Evolutionary conservation across 2,888 invertebrate species (phyloP).

Genomic region (Conomelus anceps): DNA sequence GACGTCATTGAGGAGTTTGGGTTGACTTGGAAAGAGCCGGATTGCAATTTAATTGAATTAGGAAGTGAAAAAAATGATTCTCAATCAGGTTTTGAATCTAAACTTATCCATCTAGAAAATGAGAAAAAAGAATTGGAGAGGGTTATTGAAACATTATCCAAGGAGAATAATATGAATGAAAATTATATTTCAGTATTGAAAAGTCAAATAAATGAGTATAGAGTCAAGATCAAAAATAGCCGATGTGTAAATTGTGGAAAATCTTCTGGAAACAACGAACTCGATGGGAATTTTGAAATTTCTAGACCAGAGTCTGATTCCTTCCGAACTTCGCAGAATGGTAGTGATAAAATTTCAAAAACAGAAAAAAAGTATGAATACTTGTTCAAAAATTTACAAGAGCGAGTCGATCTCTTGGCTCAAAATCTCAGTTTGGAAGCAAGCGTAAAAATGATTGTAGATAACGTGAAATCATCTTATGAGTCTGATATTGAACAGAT

Average conservation of each 20-base stretch:
- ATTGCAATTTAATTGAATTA: background rate
- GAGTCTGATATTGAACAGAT: background rate
- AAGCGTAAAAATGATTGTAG: background rate
- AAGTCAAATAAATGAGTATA: background rate
- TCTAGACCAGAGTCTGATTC: background rate
- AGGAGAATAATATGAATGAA: background rate
- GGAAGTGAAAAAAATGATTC: background rate
- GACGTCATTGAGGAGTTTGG: background rate
- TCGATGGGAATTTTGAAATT: too few species aligned
- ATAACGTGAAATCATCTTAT: constrained; percentile 17
- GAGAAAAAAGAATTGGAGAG: background rate
- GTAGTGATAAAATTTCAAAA: background rate
- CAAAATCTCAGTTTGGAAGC: background rate
- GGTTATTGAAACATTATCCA: background rate
- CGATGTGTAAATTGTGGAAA: background rate
- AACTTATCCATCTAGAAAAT: background rate
- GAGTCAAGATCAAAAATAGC: background rate
- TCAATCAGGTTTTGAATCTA: background rate
- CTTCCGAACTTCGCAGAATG: background rate
- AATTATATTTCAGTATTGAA: background rate
- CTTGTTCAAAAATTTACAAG: background rate
- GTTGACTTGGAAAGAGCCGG: background rate
- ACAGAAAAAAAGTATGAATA: background rate
- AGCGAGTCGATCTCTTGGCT: background rate
- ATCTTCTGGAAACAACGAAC: background rate